phyloP scores from a whole-genome alignment of 2,888 invertebrate species.

The Cephus spinipes region DNA sequence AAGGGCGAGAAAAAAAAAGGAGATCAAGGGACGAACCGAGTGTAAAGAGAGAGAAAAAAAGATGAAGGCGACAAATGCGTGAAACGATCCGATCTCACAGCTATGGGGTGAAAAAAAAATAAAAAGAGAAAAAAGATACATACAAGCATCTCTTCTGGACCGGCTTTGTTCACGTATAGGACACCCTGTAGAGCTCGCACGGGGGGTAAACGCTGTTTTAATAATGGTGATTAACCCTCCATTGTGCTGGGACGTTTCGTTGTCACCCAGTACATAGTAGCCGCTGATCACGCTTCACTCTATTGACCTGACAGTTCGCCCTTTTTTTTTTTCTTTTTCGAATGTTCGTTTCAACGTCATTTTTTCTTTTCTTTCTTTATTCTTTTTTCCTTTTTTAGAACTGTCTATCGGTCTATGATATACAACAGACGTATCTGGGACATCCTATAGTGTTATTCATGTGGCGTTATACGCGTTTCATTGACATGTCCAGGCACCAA shows the following conservation, averaged over 20 bases:
- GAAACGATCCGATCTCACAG: slow-evolving; percentile 16
- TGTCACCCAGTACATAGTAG: slow-evolving; percentile 2
- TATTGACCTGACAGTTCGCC: neutral
- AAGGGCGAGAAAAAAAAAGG: neutral
- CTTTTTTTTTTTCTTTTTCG: neutral
- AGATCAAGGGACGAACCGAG: neutral
- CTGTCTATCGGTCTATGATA: neutral
- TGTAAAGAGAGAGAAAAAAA: slow-evolving; percentile 20
- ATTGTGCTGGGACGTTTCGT: slow-evolving; percentile 34
- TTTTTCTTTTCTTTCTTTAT: neutral
- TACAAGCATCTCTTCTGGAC: neutral
- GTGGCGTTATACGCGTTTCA: neutral
- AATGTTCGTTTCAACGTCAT: neutral
- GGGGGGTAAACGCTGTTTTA: slow-evolving; percentile 44
- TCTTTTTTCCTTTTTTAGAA: neutral
- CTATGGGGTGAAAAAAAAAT: slow-evolving; percentile 14
- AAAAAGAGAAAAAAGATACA: neutral
- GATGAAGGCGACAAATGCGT: slow-evolving; percentile 17
- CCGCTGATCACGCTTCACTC: slow-evolving; percentile 3
- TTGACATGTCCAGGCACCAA: neutral
- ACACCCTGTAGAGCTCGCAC: slow-evolving; percentile 44
- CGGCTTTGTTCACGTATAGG: slow-evolving; percentile 20
- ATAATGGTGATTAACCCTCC: slow-evolving; percentile 53
- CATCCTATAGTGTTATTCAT: neutral
- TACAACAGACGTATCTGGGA: neutral